phyloP scores from a whole-genome alignment of 1,140 invertebrate genomes.

The Hycleus phaleratus region DNA sequence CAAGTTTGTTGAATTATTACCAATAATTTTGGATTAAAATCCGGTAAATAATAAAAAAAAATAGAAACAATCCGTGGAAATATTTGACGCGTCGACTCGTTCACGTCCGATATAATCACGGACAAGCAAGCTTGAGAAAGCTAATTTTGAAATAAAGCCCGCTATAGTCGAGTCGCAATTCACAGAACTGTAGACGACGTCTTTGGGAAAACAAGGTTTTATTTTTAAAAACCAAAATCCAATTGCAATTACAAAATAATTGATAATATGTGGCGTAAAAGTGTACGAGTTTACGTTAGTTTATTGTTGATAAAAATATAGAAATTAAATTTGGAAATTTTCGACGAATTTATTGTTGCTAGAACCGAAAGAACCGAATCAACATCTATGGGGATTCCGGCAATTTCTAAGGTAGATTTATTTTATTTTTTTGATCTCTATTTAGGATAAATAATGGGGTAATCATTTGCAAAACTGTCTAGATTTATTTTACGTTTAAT shows the following conservation, averaged over 20 bases:
- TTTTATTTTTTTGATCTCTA: conserved; percentile 6
- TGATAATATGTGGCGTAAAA: conserved; percentile 11
- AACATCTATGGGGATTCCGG: conserved; percentile 7
- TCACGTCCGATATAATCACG: not conserved
- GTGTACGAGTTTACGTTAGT: conserved; percentile 12
- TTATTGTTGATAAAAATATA: too few relatives aligned
- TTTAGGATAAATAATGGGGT: not conserved
- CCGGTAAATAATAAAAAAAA: too few relatives aligned
- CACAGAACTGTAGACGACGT: conserved; percentile 9
- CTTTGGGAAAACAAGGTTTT: not conserved
- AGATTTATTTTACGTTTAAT: too few relatives aligned
- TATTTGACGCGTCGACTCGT: conserved; percentile 12
- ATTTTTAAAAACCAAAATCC: too few relatives aligned
- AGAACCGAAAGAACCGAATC: not conserved
- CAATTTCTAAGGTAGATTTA: conserved; percentile 3
- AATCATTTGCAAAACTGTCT: too few relatives aligned
- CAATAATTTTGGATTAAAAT: too few relatives aligned
- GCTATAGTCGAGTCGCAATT: conserved; percentile 13
- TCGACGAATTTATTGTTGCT: too few relatives aligned
- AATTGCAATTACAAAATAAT: not conserved
- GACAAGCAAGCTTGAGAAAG: not conserved
- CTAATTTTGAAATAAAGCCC: conserved; percentile 17
- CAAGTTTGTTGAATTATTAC: too few relatives aligned
- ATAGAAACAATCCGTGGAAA: not conserved
- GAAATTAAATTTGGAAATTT: too few relatives aligned